These are phyloP conservation scores for Adelosebastes latens DNA, from an alignment of 2,797 vertebrate genomes.

Conservation along the genomic window DNA sequence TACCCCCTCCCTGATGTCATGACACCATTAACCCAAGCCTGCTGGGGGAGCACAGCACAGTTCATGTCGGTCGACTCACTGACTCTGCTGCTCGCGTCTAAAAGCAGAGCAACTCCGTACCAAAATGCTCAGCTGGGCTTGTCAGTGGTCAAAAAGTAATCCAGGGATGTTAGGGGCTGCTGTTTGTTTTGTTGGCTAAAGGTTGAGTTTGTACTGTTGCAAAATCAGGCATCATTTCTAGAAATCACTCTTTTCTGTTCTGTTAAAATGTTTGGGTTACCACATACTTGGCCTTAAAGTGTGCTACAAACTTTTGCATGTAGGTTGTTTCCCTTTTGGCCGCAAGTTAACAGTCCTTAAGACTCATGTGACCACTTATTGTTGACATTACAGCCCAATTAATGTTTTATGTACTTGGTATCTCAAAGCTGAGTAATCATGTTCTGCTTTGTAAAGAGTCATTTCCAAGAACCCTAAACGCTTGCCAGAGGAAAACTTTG, in stretches of 20 bases:
- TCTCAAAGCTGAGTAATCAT: slow-evolving; percentile 38
- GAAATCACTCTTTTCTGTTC: neutral
- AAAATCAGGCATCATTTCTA: slow-evolving; percentile 2
- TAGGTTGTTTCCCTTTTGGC: slow-evolving; percentile 1
- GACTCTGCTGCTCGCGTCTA: slow-evolving; percentile 40
- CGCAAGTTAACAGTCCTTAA: slow-evolving; percentile 6
- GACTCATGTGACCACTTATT: slow-evolving; percentile 13
- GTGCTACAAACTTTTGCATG: neutral
- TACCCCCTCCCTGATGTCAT: slow-evolving; percentile 74
- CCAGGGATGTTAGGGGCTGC: neutral
- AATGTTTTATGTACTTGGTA: slow-evolving; percentile 20
- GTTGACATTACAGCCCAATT: slow-evolving; percentile 10
- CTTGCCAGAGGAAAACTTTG: slow-evolving; percentile 40
- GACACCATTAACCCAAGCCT: slow-evolving; percentile 76
- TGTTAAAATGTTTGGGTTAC: neutral
- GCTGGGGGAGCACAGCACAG: slow-evolving; percentile 52
- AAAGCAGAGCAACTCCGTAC: slow-evolving; percentile 36
- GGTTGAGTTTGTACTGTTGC: slow-evolving; percentile 16
- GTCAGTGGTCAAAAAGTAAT: slow-evolving; percentile 20
- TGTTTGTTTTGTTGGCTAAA: slow-evolving; percentile 22
- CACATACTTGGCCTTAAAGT: neutral
- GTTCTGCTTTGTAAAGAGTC: slow-evolving; percentile 27
- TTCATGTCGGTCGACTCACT: slow-evolving; percentile 51
- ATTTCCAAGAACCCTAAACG: slow-evolving; percentile 44
- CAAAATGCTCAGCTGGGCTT: slow-evolving; percentile 26